Base-by-base conservation (phyloP, 2,113 vertebrate genomes). In the Chionis minor region DNA sequence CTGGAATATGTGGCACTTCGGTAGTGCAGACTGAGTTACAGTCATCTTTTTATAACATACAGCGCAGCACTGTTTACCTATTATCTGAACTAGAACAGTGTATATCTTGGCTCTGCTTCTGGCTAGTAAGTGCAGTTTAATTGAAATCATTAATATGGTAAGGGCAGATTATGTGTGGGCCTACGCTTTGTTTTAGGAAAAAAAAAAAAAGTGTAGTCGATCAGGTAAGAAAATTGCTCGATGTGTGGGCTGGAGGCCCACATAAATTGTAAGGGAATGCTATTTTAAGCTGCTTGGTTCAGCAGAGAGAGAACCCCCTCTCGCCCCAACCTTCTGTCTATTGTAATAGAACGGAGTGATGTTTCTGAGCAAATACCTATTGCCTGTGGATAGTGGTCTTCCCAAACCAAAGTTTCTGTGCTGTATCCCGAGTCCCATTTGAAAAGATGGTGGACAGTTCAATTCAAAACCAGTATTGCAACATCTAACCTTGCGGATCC, bases 281-380 rank as follows among this genome's bases (percentile, higher is more conserved):
- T 96, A 52, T 87, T 94, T 91, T 87, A 70, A 79, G 73, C 69
- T 89, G 65, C 28, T 63, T 81, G 69, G 51, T 58, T 92, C 63
- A 66, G 40, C 75, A 78, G 73, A 79, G 78, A 52, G 33, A 79
- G 73, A 80, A 32, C 32, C 38, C 10, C 10, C 23, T 72, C 58
- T 74, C 4, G 1, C 16, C 40, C 12, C 33, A 62, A 4, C 38
- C 47, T 45, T 77, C 33, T 27, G 17, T 73, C 2, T 79, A 23
- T 38, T 63, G n/a, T 69, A 61, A 27, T 30, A 52, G 70, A 49
- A 56, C 16, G 44, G 73, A 87, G 44, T 82, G 30, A 24, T 20
- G 15, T 90, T 80, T 77, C 74, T 86, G 81, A 87, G 66, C 58
- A 87, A 91, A 77, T 27, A 22, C 7, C 19, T 83, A 3, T 54